These are phyloP conservation scores for Enteromius anoplus DNA, from an alignment of 2,797 vertebrate genomes.

Conservation along the genomic window DNA sequence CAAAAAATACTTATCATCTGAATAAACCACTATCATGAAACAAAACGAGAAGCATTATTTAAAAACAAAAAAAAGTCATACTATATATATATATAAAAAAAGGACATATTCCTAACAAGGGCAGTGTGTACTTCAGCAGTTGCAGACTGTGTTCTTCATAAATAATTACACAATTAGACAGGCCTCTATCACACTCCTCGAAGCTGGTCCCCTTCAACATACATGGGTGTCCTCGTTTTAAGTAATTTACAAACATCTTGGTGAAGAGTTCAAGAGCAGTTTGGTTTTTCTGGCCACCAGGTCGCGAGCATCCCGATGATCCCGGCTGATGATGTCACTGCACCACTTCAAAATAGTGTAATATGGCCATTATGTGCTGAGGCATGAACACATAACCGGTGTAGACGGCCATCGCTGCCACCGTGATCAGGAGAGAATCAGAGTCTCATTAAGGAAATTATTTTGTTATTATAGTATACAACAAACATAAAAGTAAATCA, in stretches of 20 bases:
- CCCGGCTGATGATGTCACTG: slow-evolving; percentile 74
- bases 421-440: slow-evolving; percentile 92
- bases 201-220: slow-evolving; percentile 1
- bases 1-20: slow-evolving; percentile 60
- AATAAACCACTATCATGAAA: slow-evolving; percentile 50
- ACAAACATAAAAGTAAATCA: neutral
- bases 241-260: slow-evolving; percentile 23
- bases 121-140: slow-evolving; percentile 45
- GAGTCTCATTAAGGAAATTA: slow-evolving; percentile 63
- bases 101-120: slow-evolving; percentile 44
- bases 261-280: slow-evolving; percentile 28
- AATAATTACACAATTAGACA: slow-evolving; percentile 44
- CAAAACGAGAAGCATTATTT: slow-evolving; percentile 42
- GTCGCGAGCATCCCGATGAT: slow-evolving; percentile 8
- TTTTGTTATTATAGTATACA: neutral
- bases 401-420: slow-evolving; percentile 94
- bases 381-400: slow-evolving; percentile 98
- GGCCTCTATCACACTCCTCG: slow-evolving; percentile 14
- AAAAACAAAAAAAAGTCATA: slow-evolving; percentile 21
- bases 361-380: slow-evolving; percentile 97
- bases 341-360: slow-evolving; percentile 95
- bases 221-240: slow-evolving; percentile 40
- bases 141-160: slow-evolving; percentile 29
- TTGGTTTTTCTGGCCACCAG: slow-evolving; percentile 36
- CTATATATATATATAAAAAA: slow-evolving; percentile 41